Conservation (phyloP, 2,888 invertebrate species). For the Erebia aethiops region DNA sequence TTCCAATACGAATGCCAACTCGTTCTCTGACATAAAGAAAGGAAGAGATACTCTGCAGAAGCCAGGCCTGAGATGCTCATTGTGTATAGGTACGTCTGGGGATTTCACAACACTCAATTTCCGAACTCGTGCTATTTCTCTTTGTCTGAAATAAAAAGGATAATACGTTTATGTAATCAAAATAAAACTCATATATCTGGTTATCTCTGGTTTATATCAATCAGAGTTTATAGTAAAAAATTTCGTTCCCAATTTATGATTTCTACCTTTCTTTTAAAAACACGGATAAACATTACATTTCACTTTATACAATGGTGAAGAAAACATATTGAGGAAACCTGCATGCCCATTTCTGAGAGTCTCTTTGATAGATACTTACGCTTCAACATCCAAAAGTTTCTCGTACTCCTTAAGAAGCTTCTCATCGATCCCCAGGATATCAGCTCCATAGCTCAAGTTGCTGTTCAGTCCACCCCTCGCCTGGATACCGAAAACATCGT, state of each 20-base stretch:
- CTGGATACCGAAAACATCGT: conserved; percentile 96
- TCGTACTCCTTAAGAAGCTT: conserved; percentile 90
- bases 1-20: conserved; percentile 91
- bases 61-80: conserved; percentile 92
- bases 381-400: conserved; percentile 77
- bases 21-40: conserved; percentile 91
- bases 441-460: conserved; percentile 92
- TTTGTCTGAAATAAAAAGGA: conserved; percentile 66
- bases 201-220: too few species aligned
- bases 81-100: conserved; percentile 72
- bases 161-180: neutral
- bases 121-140: conserved; percentile 68
- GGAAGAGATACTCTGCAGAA: conserved; percentile 93
- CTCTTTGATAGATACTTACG: conserved; percentile 54
- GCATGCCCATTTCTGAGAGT: too few species aligned
- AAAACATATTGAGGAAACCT: too few species aligned
- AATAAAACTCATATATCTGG: too few species aligned
- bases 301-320: too few species aligned
- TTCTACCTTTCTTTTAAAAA: too few species aligned
- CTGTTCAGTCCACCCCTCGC: conserved; percentile 91
- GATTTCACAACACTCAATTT: conserved; percentile 72
- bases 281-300: too few species aligned
- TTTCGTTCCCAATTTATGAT: too few species aligned
- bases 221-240: neutral
- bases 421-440: conserved; percentile 91